phyloP scores from a whole-genome alignment of 2,797 vertebrate species.

The Amazona ochrocephala region DNA sequence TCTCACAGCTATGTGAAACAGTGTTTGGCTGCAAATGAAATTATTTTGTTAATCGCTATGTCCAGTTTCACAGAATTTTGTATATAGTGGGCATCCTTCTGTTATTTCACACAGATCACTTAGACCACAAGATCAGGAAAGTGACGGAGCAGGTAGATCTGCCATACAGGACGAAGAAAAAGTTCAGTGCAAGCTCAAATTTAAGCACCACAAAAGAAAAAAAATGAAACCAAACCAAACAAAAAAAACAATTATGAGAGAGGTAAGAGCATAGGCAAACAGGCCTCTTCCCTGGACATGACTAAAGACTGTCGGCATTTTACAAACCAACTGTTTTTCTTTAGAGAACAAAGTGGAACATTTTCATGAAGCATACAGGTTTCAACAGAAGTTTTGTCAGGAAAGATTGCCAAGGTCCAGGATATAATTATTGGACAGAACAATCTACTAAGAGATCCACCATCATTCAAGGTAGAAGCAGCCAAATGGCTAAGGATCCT shows the following conservation, averaged over 20 bases:
- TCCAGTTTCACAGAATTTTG: background rate
- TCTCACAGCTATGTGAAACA: background rate
- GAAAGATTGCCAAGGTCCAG: background rate
- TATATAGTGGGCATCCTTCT: background rate
- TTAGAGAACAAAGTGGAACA: background rate
- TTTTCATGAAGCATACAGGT: background rate
- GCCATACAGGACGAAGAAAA: background rate
- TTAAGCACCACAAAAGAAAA: background rate
- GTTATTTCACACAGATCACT: background rate
- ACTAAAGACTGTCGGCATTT: background rate
- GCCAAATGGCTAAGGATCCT: background rate
- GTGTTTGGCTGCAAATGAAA: background rate
- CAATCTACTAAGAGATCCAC: background rate
- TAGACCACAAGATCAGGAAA: background rate
- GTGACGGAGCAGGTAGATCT: background rate
- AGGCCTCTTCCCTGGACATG: background rate
- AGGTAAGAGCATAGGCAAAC: background rate
- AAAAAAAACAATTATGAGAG: background rate
- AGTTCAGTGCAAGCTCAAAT: background rate
- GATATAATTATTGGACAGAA: background rate
- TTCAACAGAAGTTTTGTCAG: background rate
- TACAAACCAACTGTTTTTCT: background rate
- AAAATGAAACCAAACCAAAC: background rate
- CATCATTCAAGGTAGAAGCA: background rate
- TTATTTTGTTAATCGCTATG: background rate